These are phyloP conservation scores for Cosmia pyralina DNA, from an alignment of 2,888 invertebrate genomes.

Conservation along the genomic window DNA sequence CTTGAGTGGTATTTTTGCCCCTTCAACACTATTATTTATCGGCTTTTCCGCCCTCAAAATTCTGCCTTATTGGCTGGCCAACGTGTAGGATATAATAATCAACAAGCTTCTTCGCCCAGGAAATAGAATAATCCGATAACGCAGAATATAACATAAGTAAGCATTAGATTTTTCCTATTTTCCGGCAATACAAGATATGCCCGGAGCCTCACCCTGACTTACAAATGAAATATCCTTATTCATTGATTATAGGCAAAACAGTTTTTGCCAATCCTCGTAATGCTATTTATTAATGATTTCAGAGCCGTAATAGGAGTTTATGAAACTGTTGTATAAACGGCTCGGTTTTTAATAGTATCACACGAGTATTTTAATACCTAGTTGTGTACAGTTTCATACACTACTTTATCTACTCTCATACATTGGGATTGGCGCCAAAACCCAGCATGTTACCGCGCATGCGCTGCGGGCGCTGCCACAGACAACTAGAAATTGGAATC, in stretches of 20 bases:
- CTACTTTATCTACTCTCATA: no score
- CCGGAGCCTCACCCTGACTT: constrained; percentile 2
- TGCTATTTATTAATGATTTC: neutral
- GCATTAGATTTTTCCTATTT: constrained; percentile 3
- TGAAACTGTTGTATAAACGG: no score
- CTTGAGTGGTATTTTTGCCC: neutral
- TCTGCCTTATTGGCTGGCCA: neutral
- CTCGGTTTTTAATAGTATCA: no score
- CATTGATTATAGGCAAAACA: neutral
- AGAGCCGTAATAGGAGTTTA: neutral
- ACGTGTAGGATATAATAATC: neutral
- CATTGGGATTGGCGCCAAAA: no score
- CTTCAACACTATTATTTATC: no score
- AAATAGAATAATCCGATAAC: neutral
- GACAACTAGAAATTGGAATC: no score
- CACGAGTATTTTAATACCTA: no score
- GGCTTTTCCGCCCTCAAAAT: no score
- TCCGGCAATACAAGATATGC: neutral
- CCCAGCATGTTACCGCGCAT: no score
- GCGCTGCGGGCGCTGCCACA: no score
- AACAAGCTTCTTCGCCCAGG: neutral
- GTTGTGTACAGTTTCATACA: no score
- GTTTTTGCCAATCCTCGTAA: neutral
- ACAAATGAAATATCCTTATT: constrained; percentile 1
- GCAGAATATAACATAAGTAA: neutral